Evolutionary conservation across 2,888 invertebrate genomes (phyloP), one percentile per base, ranked within the genome.

Genomic region (Drosophila diplacantha): DNA sequence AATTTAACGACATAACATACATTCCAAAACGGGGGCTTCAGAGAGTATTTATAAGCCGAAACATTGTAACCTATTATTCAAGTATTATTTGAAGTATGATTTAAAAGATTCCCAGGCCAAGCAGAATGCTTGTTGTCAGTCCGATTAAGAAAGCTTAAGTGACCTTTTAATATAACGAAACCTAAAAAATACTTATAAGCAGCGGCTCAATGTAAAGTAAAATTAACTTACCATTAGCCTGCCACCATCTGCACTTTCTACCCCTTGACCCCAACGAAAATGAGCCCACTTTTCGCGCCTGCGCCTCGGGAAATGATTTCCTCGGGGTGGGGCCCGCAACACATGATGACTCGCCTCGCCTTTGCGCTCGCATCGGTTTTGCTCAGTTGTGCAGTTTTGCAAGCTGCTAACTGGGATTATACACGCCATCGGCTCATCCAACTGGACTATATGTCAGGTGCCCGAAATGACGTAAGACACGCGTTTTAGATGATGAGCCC

Each of bases 381-480:
- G 47, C 59, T 38, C 58, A 59, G 58, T 62, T 66, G 39, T 77
- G 67, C 73, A 71, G 22, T 66, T 71, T 59, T 65, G 38, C 46
- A 47, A 57, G 54, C 56, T 49, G 68, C 61, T 70, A 64, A 64
- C 52, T 74, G 59, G 60, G 54, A 79, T 73, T 24, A 41, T 24
- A 41, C 41, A 41, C 41, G 41, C 75, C 60, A 68, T 68, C 59
- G 71, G 46, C 51, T 52, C 50, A 67, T 71, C 61, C 60, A 64
- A 57, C 60, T 41, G 46, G 55, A 41, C 57, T 59, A 35, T 16
- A 55, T 59, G 44, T 16, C 26, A 34, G 54, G 53, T 63, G 66
- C 55, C 49, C 64, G 82, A 74, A 52, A 79, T 79, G 81, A 79
- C 83, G 78, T 79, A 83, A 79, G 73, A 69, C n/a, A 11, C 26